Base-by-base conservation (phyloP, 1,140 invertebrate species). In the Ptiloglossa arizonensis region DNA sequence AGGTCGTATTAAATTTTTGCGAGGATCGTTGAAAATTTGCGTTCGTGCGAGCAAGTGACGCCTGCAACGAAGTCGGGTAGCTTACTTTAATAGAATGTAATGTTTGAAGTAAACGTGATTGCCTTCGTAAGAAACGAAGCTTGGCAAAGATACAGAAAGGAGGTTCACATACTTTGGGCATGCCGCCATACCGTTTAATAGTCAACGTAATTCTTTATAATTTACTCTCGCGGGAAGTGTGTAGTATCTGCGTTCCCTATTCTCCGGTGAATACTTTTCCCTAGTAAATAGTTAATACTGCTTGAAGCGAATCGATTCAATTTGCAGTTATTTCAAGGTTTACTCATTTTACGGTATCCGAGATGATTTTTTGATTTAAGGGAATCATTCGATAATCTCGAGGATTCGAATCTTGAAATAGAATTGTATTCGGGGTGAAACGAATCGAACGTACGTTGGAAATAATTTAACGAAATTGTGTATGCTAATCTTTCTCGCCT, bases 41-140 rank as follows among this genome's bases (percentile, higher is more conserved):
- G 17, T 63, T n/a, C 17, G 44, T 62, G 15, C 38, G 48, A 63
- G 44, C 41, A 60, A 71, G 41, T 13, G 56, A 19, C 8, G 41
- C 24, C 19, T 29, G 41, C 22, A 59, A 27, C 68, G 41, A 38
- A 38, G n/a, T 11, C 56, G 50, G 57, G 17, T 19, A 38, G 44
- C 32, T 63, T 72, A 48, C 29, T 72, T 50, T 72, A 62, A 72
- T 72, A 72, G 70, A 72, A 72, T 63, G 22, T 63, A 72, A 72
- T 72, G 70, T 48, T 38, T 41, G 57, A 38, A 38, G 17, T n/a
- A 27, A 63, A 38, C 46, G 57, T 27, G 57, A 72, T 72, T 63
- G 32, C 41, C 57, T 50, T 27, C 17, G 9, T 52, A 41, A 72
- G 41, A 63, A 63, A 27, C 29, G 29, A 13, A 62, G 50, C 44